Percentiles rank a stretch among this genome's conserved stretches.
phyloP scores from a whole-genome alignment of 1,140 invertebrate genomes.

The Camponotus floridanus region DNA sequence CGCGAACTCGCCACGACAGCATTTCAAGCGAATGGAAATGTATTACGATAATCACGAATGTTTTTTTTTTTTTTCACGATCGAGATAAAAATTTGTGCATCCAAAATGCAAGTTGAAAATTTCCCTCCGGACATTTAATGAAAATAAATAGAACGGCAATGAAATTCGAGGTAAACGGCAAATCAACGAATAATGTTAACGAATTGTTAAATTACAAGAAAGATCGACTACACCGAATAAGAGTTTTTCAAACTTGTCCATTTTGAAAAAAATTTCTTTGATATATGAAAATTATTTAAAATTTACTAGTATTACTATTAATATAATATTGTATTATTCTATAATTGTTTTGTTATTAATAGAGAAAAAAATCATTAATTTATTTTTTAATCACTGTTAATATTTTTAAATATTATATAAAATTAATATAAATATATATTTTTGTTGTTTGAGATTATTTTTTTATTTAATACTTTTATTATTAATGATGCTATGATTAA shows the following conservation, averaged over 20 bases:
- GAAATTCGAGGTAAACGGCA: not conserved
- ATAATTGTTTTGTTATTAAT: not conserved
- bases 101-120: slow-evolving; percentile 7
- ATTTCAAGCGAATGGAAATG: slow-evolving; percentile 39
- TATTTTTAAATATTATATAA: not conserved
- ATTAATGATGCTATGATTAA: not conserved
- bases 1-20: slow-evolving; percentile 18
- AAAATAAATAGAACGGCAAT: not conserved
- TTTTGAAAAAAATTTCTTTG: not conserved
- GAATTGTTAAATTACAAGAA: slow-evolving; percentile 14
- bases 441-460: not conserved
- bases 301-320: not conserved
- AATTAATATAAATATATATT: not conserved
- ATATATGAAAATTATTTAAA: not conserved
- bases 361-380: too few species aligned
- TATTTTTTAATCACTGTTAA: slow-evolving; percentile 10
- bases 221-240: not conserved
- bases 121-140: not conserved
- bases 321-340: slow-evolving; percentile 8
- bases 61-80: slow-evolving; percentile 44
- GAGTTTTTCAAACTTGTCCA: not conserved
- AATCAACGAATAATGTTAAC: slow-evolving; percentile 40
- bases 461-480: not conserved
- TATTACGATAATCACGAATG: slow-evolving; percentile 48
- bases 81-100: slow-evolving; percentile 17